phyloP scores from a whole-genome alignment of 2,113 vertebrate genomes.

The Gobio gobio region DNA sequence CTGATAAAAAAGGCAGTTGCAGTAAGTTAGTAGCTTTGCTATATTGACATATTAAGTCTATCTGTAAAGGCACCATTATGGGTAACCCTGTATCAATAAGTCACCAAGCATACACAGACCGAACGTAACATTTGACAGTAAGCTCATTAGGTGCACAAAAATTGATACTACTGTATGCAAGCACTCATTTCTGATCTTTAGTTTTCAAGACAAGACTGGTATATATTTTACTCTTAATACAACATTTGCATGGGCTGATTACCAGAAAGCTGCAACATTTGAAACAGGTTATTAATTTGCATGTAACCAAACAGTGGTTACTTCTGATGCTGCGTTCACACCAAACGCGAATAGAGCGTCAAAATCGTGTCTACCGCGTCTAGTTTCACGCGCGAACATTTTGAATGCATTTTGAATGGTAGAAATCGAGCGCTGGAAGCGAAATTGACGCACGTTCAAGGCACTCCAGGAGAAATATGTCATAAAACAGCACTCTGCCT shows the following conservation, averaged over 20 bases:
- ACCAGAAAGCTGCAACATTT: background rate
- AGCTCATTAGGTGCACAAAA: background rate
- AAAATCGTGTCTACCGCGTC: no score
- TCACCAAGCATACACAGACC: background rate
- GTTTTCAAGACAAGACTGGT: background rate
- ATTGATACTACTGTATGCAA: background rate
- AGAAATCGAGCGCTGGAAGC: no score
- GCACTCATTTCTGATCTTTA: background rate
- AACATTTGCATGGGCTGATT: background rate
- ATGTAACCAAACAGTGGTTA: background rate
- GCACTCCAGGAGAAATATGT: no score
- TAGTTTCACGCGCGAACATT: no score
- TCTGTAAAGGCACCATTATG: background rate
- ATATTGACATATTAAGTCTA: background rate
- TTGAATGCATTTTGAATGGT: no score
- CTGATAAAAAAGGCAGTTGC: background rate
- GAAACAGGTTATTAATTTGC: background rate
- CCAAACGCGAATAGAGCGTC: no score
- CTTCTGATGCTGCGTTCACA: no score
- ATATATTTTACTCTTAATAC: background rate
- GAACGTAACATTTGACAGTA: background rate
- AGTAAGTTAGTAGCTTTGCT: background rate
- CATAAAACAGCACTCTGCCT: no score
- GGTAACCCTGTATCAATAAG: background rate
- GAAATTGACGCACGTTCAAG: no score